A percentile compares a stretch with the other conserved stretches of the same genome.
These are phyloP conservation scores for Macquaria ambigua DNA, from an alignment of 2,113 vertebrate genomes.

Conservation along the genomic window DNA sequence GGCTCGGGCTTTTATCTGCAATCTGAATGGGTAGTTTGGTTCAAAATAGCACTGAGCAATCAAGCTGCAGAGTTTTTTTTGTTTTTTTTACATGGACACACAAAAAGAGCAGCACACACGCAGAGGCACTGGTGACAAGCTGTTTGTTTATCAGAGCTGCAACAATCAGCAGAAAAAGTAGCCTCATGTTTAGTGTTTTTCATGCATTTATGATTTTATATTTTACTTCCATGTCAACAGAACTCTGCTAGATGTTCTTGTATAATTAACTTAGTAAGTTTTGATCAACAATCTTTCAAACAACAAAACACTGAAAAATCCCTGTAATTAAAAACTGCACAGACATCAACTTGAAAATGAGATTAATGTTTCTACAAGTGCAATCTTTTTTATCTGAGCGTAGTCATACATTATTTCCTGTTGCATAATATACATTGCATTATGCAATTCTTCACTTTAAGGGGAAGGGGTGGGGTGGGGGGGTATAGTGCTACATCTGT, in stretches of 20 bases:
- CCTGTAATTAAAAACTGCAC: slow-evolving; percentile 7
- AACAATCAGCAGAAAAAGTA: background rate
- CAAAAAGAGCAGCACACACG: slow-evolving; percentile 19
- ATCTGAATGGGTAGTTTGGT: slow-evolving; percentile 58
- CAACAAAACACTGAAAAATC: background rate
- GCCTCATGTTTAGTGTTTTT: background rate
- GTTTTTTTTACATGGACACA: slow-evolving; percentile 31
- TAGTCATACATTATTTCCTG: background rate
- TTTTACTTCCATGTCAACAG: background rate
- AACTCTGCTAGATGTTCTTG: background rate
- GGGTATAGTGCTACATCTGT: background rate
- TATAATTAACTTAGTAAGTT: background rate
- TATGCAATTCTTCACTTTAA: background rate
- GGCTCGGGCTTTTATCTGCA: slow-evolving; percentile 65
- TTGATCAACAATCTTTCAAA: background rate
- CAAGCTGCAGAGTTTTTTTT: slow-evolving; percentile 37
- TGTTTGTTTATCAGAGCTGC: background rate
- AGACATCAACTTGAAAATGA: background rate
- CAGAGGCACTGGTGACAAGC: slow-evolving; percentile 6
- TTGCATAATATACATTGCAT: slow-evolving; percentile 9
- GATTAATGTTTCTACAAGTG: background rate
- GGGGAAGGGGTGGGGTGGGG: too few relatives aligned
- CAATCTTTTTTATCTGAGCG: background rate
- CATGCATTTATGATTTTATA: background rate
- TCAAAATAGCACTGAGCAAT: slow-evolving; percentile 68